Percentiles rank a stretch among this genome's conserved stretches.
Evolutionary conservation across 1,140 invertebrate species (phyloP).

Genomic region (Nylanderia fulva): DNA sequence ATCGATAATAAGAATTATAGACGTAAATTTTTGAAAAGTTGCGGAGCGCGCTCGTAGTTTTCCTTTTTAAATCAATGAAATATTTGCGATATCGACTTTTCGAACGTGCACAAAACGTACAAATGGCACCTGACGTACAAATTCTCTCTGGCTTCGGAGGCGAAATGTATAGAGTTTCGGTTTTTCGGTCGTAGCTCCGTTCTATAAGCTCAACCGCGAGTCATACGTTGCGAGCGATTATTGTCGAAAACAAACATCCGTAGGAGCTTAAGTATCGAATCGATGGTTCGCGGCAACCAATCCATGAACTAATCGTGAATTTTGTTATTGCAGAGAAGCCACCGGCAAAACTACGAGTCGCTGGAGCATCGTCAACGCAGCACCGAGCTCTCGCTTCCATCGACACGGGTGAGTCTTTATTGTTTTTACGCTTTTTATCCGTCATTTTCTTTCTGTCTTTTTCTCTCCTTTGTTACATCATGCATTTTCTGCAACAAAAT

Average conservation of each 20-base stretch:
- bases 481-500: constrained; percentile 6
- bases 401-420: constrained; percentile 64
- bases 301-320: constrained; percentile 25
- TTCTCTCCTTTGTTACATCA: constrained; percentile 1
- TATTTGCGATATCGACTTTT: neutral
- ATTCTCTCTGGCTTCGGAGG: constrained; percentile 1
- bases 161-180: neutral
- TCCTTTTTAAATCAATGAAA: neutral
- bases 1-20: neutral
- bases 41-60: neutral
- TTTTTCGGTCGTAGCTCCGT: constrained; percentile 25
- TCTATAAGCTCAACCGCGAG: constrained; percentile 2
- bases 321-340: constrained; percentile 67
- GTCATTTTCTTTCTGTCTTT: neutral
- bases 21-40: neutral
- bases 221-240: constrained; percentile 34
- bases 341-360: constrained; percentile 29
- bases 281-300: constrained; percentile 21
- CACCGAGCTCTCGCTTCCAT: constrained; percentile 13
- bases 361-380: constrained; percentile 11
- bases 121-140: neutral
- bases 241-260: constrained; percentile 12
- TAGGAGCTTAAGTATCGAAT: constrained; percentile 18
- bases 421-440: neutral
- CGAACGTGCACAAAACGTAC: neutral